Conservation (phyloP, 2,113 vertebrate species). For the Syngnathus typhle region DNA sequence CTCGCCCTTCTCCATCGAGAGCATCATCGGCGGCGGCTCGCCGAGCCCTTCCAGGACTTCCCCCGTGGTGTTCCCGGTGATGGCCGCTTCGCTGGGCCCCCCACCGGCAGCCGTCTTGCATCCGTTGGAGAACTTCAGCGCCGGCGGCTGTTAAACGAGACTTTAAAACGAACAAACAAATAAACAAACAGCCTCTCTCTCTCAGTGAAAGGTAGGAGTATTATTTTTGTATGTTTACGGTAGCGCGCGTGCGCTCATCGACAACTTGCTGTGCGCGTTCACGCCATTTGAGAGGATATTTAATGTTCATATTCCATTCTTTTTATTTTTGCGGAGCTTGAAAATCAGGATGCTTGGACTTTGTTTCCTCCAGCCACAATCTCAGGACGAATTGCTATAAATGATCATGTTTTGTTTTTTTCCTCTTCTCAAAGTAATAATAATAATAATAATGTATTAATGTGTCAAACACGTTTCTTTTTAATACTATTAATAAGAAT, state of each 20-base stretch:
- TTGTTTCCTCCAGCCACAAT: conserved; percentile 9
- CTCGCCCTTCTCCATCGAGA: conserved; percentile 89
- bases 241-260: conserved; percentile 57
- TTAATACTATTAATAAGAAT: conserved; percentile 63
- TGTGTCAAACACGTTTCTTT: conserved; percentile 65
- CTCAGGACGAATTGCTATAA: conserved; percentile 71
- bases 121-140: conserved; percentile 76
- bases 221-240: conserved; percentile 77
- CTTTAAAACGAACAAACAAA: conserved; percentile 40
- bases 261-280: conserved; percentile 33
- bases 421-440: conserved; percentile 19
- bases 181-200: conserved; percentile 47
- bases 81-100: conserved; percentile 70
- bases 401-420: conserved; percentile 39
- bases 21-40: conserved; percentile 82
- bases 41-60: conserved; percentile 77
- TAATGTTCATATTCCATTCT: conserved; percentile 68
- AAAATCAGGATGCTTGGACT: conserved; percentile 53
- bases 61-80: conserved; percentile 68
- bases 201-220: conserved; percentile 75
- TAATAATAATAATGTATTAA: conserved; percentile 52
- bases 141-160: conserved; percentile 74
- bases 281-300: conserved; percentile 60
- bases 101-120: conserved; percentile 64
- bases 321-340: conserved; percentile 45